These are phyloP conservation scores for Stichopus chloronotus DNA, from an alignment of 35 echinoderm and acorn worm species.

Conservation along the genomic window DNA sequence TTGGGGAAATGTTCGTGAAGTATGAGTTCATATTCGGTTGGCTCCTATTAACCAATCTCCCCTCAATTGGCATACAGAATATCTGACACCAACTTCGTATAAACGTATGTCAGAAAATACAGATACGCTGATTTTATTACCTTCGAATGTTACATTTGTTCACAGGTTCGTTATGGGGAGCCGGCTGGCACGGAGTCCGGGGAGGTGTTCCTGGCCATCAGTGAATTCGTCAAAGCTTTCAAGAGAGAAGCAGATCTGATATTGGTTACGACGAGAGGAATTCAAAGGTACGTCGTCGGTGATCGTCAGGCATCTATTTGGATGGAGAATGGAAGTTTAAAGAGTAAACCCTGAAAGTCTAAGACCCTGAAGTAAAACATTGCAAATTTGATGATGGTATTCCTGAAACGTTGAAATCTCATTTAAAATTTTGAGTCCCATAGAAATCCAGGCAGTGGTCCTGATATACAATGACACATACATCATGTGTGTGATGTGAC, in stretches of 20 bases:
- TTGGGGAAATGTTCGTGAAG: no score
- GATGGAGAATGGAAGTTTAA: no score
- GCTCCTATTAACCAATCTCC: no score
- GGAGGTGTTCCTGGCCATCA: constrained; percentile 85
- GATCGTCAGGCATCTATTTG: background rate
- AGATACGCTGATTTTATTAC: no score
- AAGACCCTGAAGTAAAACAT: background rate
- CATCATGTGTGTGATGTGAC: no score
- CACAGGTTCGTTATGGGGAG: constrained; percentile 89
- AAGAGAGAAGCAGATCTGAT: constrained; percentile 92
- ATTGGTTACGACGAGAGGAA: constrained; percentile 65
- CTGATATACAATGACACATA: no score
- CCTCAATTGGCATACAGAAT: no score
- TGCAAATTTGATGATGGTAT: background rate
- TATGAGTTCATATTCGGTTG: no score
- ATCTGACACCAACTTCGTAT: no score
- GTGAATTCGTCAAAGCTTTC: constrained; percentile 95
- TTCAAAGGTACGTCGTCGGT: constrained; percentile 59
- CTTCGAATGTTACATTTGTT: background rate
- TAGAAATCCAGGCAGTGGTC: no score
- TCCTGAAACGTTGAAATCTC: background rate
- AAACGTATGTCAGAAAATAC: no score
- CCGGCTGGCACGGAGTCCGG: constrained; percentile 70
- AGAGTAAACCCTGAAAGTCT: background rate
- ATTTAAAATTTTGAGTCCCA: background rate